Evolutionary conservation across 2,797 vertebrate genomes (phyloP), one percentile per base, ranked within the genome.

Genomic region (Betta splendens): DNA sequence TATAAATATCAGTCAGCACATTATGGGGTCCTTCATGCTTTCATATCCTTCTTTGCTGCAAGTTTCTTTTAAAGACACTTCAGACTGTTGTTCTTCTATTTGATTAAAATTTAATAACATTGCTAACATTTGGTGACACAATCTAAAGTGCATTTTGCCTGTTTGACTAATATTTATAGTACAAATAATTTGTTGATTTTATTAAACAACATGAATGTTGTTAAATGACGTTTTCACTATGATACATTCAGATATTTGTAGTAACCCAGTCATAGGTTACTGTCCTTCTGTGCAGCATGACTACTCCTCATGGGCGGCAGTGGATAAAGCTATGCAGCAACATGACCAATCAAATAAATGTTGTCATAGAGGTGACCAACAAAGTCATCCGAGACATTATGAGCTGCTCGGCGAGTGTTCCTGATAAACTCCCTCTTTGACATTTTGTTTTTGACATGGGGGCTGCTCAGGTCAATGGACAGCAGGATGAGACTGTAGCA

Each of bases 391-490:
- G 96, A 98, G 81, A 99, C 96, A 57, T 97, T 98, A 66, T 96
- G 95, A n/a, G 97, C 96, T 22, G 97, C 97, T 16, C 95, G 92
- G 5, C 97, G 93, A 0, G 97, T 99, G 75, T 99, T 99, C 81
- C 97, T 93, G 85, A 99, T 99, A 82, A 99, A 99, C 89, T 99
- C 97, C 86, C 97, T 92, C 88, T 99, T 99, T 52, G 97, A 99
- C 97, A 99, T 99, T 90, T 99, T 99, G 92, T 99, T 99, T 90
- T 98, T 98, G 83, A 99, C 97, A 0, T 99, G 97, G 56, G 97
- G 97, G 73, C 97, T 98, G 79, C 92, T 95, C 79, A 99, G 94
- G 84, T 99, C 97, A 68, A 99, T 98, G 71, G 97, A 99, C 85
- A 99, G 95, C 64, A 99, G 94, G 85, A 99, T 99, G 81, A 99